Percentiles rank a stretch among this genome's conserved stretches.
Evolutionary conservation across 2,888 invertebrate genomes (phyloP).

Genomic region (Leptothorax acervorum): DNA sequence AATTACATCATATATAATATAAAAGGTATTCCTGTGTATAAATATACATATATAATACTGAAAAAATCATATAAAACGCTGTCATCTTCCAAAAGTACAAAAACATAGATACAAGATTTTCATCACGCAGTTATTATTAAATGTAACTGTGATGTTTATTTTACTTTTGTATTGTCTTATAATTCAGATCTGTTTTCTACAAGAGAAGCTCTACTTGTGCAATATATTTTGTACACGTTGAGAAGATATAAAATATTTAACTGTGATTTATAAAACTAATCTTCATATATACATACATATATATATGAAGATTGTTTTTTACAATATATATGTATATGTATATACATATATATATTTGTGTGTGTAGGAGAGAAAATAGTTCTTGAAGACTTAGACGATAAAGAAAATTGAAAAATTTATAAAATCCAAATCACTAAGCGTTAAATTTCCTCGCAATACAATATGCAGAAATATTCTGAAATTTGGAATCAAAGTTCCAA

Average conservation of each 20-base stretch:
- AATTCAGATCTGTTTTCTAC: neutral
- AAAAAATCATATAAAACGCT: neutral
- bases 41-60: neutral
- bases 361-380: neutral
- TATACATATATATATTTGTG: neutral
- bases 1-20: neutral
- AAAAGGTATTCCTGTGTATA: constrained; percentile 3
- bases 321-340: neutral
- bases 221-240: constrained; percentile 26
- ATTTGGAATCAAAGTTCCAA: neutral
- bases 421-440: neutral
- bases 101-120: constrained; percentile 15
- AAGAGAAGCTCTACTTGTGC: neutral
- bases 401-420: neutral
- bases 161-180: constrained; percentile 4
- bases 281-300: neutral
- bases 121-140: constrained; percentile 1
- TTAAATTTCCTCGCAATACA: neutral
- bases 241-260: constrained; percentile 4
- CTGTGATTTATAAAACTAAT: constrained; percentile 25
- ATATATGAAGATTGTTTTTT: neutral
- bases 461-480: neutral
- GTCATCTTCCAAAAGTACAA: constrained; percentile 36
- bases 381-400: neutral
- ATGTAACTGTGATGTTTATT: constrained; percentile 1